Evolutionary conservation across 2,797 vertebrate species (phyloP), one percentile per base, ranked within the genome.

Genomic region (Poeciliopsis turneri): DNA sequence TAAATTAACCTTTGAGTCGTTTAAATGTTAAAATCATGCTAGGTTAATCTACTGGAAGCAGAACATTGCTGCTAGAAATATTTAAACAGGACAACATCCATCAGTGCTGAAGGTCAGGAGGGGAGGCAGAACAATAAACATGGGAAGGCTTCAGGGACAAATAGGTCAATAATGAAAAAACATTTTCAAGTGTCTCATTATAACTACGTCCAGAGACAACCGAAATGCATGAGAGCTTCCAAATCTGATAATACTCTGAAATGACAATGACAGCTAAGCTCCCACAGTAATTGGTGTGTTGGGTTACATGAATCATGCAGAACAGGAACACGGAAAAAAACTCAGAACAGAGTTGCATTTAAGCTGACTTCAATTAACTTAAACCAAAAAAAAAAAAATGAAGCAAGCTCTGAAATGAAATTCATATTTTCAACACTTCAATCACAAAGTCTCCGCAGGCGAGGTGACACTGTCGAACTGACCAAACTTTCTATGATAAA

Each of bases 271-370:
- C 66, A 25, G 45, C 74, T 53, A 13, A 51, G 78, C 78, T 84
- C n/a, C 74, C 79, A 87, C 82, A 86, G 68, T 77, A 84, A 86
- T 80, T 76, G 61, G 72, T 79, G 81, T 61, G 79, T 72, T 55
- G 76, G 84, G 78, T 82, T 86, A 87, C 79, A 87, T 73, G 59
- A 74, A 84, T 83, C 91, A 91, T 93, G 93, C 93, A 92, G 30
- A 86, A 90, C 66, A 77, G 87, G 57, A 92, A 84, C 85, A 57
- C 81, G 83, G 79, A 47, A 75, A 76, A 55, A 45, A 64, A 36
- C 53, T 87, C 53, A 15, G 78, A 82, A 84, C 82, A 64, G 72
- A 89, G 84, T 87, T 90, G 90, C 82, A 86, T 90, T 84, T 79
- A 33, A 69, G 43, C 9, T 68, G 64, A 68, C 36, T 81, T 86